Base-by-base conservation (phyloP, 1,140 invertebrate species). In the Orius insidiosus region DNA sequence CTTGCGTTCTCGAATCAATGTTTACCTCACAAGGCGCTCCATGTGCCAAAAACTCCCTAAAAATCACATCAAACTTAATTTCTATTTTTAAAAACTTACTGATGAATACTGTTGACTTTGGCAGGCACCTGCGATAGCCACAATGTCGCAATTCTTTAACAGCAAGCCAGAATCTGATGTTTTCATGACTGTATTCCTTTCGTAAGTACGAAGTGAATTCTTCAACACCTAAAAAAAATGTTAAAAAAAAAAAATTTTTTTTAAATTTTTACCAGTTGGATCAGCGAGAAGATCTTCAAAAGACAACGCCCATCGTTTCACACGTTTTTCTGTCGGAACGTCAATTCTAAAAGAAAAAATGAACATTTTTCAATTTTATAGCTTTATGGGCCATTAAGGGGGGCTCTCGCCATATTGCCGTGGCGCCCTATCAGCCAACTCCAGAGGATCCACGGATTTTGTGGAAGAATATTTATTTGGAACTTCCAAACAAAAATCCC, bases 181-280 rank as follows among this genome's bases (percentile, higher is more conserved):
- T 98, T 64, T 98, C 94, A 57, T 94, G 88, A 46, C 90, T 94
- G 65, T 95, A 97, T 62, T 98, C 93, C 60, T 94, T 96, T 49
- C 86, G 73, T 45, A 97, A 69, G 66, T 94, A 96, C 54, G 74
- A 76, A 5, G 88, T 90, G 62, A 95, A 92, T 63, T 94, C 89
- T 58, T 83, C 77, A 45, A 89, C 65, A 24, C 76, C 75, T 71
- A 53, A 48, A 51, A 4, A 33, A 33, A 9, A 6, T 5, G 4
- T 45, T 5, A 8, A 11, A 5, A 5, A 13, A 35, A 15, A 11
- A 44, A 2, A 46, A 32, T 36, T 34, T 30, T 16, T 39, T 33
- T n/a, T n/a, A n/a, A 14, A 7, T 15, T 37, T 31, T 35, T 54
- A 70, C 84, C 85, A 16, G 85, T 85, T 9, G 81, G 78, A 68